phyloP scores from a whole-genome alignment of 2,113 vertebrate genomes.

The Mellivora capensis region DNA sequence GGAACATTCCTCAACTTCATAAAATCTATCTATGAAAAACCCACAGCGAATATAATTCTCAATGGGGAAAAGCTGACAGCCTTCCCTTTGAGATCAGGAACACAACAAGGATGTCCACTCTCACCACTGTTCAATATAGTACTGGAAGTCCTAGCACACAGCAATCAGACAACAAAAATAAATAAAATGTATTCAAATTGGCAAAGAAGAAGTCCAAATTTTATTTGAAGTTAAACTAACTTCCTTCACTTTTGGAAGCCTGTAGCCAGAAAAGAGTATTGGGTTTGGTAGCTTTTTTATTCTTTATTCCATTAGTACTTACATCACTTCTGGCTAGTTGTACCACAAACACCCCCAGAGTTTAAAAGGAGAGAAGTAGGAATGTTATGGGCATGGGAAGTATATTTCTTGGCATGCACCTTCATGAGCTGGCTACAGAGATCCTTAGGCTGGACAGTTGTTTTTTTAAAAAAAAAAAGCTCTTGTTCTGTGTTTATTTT shows the following conservation, averaged over 20 bases:
- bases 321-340: background rate
- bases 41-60: too few relatives aligned
- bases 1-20: too few relatives aligned
- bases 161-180: too few relatives aligned
- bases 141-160: too few relatives aligned
- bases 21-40: too few relatives aligned
- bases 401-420: background rate
- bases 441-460: background rate
- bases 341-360: background rate
- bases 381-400: background rate
- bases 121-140: too few relatives aligned
- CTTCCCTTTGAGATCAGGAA: too few relatives aligned
- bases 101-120: too few relatives aligned
- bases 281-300: background rate
- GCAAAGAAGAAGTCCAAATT: background rate
- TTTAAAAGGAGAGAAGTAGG: background rate
- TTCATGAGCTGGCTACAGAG: background rate
- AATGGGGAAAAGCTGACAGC: too few relatives aligned
- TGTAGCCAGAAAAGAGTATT: background rate
- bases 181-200: too few relatives aligned
- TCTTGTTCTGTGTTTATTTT: background rate
- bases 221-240: background rate
- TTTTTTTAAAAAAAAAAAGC: background rate
- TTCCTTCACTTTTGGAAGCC: background rate
- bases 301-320: background rate